A percentile compares a stretch with the other conserved stretches of the same genome.
These are phyloP conservation scores for Drosophila mojavensis DNA, from an alignment of 1,140 invertebrate species.

Conservation along the genomic window DNA sequence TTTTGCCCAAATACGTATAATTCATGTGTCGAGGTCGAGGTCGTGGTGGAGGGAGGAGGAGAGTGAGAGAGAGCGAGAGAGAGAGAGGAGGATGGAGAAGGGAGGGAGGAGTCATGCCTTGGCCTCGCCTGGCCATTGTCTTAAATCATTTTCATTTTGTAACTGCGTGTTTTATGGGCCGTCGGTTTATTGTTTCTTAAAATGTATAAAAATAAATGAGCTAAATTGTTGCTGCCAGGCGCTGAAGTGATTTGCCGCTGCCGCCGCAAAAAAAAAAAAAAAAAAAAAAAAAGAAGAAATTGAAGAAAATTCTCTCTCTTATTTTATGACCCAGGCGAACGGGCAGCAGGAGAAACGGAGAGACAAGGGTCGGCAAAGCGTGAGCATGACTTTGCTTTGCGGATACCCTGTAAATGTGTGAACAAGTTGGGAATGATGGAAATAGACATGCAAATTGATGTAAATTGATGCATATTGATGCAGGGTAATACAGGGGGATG, in stretches of 20 bases:
- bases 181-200: constrained; percentile 82
- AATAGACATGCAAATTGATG: too few species aligned
- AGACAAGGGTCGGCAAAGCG: neutral
- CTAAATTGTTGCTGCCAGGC: constrained; percentile 52
- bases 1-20: constrained; percentile 45
- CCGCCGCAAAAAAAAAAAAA: constrained; percentile 2
- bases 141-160: constrained; percentile 82
- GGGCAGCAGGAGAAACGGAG: neutral
- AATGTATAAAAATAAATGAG: constrained; percentile 81
- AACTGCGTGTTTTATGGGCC: constrained; percentile 79
- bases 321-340: constrained; percentile 53
- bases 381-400: constrained; percentile 63
- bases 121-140: constrained; percentile 39
- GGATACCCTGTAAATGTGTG: constrained; percentile 7
- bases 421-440: too few species aligned
- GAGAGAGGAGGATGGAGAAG: neutral
- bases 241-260: constrained; percentile 60
- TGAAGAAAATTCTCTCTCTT: constrained; percentile 1
- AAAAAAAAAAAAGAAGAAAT: constrained; percentile 20
- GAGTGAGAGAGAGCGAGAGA: too few species aligned
- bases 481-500: too few species aligned
- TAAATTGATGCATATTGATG: too few species aligned
- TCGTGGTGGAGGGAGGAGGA: neutral
- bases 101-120: neutral
- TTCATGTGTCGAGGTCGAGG: constrained; percentile 26